These are phyloP conservation scores for Hirtodrosophila cameraria DNA, from an alignment of 2,888 invertebrate genomes.

Conservation along the genomic window DNA sequence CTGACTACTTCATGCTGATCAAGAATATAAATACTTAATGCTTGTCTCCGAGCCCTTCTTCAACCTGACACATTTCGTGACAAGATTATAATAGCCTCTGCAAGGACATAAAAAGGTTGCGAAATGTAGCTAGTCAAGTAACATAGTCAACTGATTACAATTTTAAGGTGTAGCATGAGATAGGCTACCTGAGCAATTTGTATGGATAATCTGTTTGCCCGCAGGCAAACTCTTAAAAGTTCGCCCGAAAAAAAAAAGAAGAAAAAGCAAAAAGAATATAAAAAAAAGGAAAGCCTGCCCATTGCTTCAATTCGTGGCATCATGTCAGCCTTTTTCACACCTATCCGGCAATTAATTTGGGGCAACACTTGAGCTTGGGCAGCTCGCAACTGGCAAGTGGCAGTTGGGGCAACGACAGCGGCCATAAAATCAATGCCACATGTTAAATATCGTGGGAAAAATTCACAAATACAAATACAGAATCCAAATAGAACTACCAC, in stretches of 20 bases:
- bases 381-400: constrained; percentile 13
- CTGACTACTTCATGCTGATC: too few relatives aligned
- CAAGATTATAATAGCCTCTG: too few relatives aligned
- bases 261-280: not conserved
- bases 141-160: not conserved
- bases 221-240: not conserved
- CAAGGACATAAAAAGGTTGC: too few relatives aligned
- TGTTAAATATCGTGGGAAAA: constrained; percentile 78
- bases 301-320: constrained; percentile 6
- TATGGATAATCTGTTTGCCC: not conserved
- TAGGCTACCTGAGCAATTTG: not conserved
- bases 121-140: not conserved
- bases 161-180: not conserved
- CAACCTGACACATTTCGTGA: too few relatives aligned
- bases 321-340: constrained; percentile 38
- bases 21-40: too few relatives aligned
- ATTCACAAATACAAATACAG: constrained; percentile 51
- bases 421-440: constrained; percentile 75
- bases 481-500: constrained; percentile 36
- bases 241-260: not conserved
- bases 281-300: too few relatives aligned
- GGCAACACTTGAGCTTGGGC: constrained; percentile 28
- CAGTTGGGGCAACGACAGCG: constrained; percentile 17
- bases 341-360: constrained; percentile 51
- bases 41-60: too few relatives aligned